Percentiles rank a stretch among this genome's conserved stretches.
phyloP scores from a whole-genome alignment of 2,888 invertebrate genomes.

The Nezara viridula region DNA sequence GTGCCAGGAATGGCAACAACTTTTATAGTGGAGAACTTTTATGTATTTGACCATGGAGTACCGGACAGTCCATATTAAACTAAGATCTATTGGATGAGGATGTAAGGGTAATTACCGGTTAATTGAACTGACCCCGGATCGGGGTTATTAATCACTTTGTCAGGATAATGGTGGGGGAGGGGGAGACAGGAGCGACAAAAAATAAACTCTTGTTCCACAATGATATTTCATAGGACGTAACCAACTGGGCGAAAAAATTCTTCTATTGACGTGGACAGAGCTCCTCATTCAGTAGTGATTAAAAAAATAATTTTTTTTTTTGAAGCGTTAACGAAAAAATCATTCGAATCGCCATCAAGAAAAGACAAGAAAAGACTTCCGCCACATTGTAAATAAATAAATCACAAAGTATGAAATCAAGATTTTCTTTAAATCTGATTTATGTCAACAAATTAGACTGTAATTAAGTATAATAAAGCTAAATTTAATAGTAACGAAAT shows the following conservation, averaged over 20 bases:
- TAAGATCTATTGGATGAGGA: constrained; percentile 35
- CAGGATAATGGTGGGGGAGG: neutral
- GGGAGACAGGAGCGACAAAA: neutral
- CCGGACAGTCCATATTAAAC: neutral
- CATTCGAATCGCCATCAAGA: neutral
- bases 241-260: neutral
- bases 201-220: neutral
- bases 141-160: constrained; percentile 34
- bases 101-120: constrained; percentile 18
- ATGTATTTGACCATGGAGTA: neutral
- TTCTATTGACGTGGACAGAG: neutral
- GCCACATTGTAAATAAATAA: neutral
- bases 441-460: too few relatives aligned
- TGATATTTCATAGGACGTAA: neutral
- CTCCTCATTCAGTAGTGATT: neutral
- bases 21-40: neutral
- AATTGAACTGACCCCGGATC: constrained; percentile 33
- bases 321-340: neutral
- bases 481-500: too few relatives aligned
- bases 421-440: too few relatives aligned
- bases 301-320: too few relatives aligned
- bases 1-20: neutral
- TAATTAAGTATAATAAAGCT: too few relatives aligned
- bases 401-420: too few relatives aligned
- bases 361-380: neutral